phyloP scores from a whole-genome alignment of 1,140 invertebrate genomes.

The Diorhabda elongata region DNA sequence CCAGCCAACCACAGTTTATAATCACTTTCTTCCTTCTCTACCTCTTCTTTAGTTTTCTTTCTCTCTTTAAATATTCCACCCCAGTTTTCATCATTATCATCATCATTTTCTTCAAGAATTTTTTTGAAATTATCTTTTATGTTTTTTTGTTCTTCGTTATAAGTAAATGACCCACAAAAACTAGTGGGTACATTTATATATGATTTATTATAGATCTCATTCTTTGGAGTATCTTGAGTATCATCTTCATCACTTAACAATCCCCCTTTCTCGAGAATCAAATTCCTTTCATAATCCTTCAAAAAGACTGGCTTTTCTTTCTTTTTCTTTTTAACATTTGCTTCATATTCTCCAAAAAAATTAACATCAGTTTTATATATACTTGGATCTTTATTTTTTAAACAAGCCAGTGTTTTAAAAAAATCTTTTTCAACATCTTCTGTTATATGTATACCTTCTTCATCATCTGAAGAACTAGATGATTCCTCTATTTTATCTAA shows the following conservation, averaged over 20 bases:
- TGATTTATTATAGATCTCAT: background rate
- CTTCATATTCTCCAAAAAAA: constrained; percentile 62
- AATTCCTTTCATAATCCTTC: constrained; percentile 76
- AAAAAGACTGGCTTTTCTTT: constrained; percentile 61
- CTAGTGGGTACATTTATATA: background rate
- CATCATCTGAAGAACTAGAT: constrained; percentile 51
- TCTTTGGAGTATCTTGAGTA: constrained; percentile 35
- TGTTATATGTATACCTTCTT: constrained; percentile 58
- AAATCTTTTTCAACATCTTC: constrained; percentile 78
- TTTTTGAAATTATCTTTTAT: constrained; percentile 65
- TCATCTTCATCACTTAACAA: constrained; percentile 54
- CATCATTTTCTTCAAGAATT: constrained; percentile 49
- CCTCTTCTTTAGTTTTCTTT: constrained; percentile 57
- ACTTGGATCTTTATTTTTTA: constrained; percentile 84
- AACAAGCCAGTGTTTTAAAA: constrained; percentile 73
- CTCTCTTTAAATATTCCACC: constrained; percentile 57
- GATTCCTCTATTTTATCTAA: constrained; percentile 41
- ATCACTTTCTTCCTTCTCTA: constrained; percentile 64
- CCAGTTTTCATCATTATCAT: constrained; percentile 52
- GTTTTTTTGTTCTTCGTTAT: constrained; percentile 66
- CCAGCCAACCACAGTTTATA: constrained; percentile 82
- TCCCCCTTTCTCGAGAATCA: constrained; percentile 68
- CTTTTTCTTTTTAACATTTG: constrained; percentile 42
- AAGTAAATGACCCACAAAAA: constrained; percentile 50
- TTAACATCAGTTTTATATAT: constrained; percentile 76